Evolutionary conservation across 2,113 vertebrate genomes (phyloP).

Genomic region (Piaya cayana): DNA sequence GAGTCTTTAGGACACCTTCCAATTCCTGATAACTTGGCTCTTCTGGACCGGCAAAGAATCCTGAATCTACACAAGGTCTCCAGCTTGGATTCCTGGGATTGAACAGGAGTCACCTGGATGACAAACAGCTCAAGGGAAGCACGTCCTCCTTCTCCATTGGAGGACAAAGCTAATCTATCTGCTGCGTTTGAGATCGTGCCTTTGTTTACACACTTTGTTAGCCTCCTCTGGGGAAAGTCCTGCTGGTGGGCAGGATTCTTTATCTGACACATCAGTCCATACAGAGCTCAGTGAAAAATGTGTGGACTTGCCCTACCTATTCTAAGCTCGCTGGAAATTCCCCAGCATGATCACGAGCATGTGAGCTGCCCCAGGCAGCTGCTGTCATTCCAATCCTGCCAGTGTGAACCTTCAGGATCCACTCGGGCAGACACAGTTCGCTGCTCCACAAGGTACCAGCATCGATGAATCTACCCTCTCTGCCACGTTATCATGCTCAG

Average conservation of each 20-base stretch:
- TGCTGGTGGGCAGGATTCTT: background rate
- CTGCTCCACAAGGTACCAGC: background rate
- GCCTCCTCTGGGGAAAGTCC: background rate
- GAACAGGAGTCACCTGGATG: background rate
- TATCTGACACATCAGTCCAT: background rate
- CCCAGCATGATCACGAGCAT: background rate
- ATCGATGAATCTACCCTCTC: rapidly evolving
- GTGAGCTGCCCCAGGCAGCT: background rate
- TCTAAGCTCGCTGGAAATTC: background rate
- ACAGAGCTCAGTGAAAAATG: background rate
- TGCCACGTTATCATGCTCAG: rapidly evolving
- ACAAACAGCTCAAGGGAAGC: background rate
- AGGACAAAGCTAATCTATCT: background rate
- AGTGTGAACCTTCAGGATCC: background rate
- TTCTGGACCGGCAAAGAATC: background rate
- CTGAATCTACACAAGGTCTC: background rate
- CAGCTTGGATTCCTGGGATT: background rate
- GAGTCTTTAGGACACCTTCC: background rate
- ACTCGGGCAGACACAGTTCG: background rate
- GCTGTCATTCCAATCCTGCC: background rate
- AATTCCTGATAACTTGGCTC: rapidly evolving
- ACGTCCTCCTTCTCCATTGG: background rate
- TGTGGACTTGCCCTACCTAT: background rate
- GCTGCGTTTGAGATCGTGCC: background rate
- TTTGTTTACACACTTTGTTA: background rate